These are phyloP conservation scores for Nemapogon koenigi DNA, from an alignment of 2,888 invertebrate genomes.

Conservation along the genomic window DNA sequence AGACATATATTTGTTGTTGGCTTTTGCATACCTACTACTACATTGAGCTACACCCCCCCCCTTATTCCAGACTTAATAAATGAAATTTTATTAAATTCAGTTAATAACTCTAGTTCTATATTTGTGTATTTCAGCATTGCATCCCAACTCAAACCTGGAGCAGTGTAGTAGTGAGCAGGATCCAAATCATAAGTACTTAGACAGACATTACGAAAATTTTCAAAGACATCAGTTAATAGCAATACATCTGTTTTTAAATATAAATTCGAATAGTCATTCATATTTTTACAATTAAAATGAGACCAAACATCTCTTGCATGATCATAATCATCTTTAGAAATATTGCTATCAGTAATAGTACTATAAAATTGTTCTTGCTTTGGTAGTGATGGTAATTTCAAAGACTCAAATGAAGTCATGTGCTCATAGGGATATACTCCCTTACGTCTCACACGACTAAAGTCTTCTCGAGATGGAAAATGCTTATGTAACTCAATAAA, in stretches of 20 bases:
- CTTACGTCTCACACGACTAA: constrained; percentile 15
- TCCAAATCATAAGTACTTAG: constrained; percentile 19
- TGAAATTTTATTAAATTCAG: constrained; percentile 17
- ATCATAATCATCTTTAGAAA: constrained; percentile 18
- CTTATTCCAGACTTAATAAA: constrained; percentile 18
- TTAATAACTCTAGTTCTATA: constrained; percentile 17
- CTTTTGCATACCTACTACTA: constrained; percentile 21
- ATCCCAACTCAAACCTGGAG: constrained; percentile 19
- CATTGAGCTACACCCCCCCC: constrained; percentile 19
- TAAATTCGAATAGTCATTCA: constrained; percentile 24
- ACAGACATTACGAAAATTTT: constrained; percentile 26
- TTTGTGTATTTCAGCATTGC: constrained; percentile 19
- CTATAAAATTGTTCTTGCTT: constrained; percentile 15
- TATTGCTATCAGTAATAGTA: constrained; percentile 10
- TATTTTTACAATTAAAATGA: constrained; percentile 18
- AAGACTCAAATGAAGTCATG: constrained; percentile 15
- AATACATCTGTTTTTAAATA: constrained; percentile 26
- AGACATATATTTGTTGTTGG: constrained; percentile 24
- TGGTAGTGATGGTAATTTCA: constrained; percentile 17
- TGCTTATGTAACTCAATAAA: constrained; percentile 11
- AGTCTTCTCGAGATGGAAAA: constrained; percentile 11
- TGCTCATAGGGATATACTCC: constrained; percentile 21
- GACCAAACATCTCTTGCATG: constrained; percentile 22
- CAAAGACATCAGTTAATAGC: constrained; percentile 25
- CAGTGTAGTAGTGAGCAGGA: constrained; percentile 12